Base-by-base conservation (phyloP, 2,888 invertebrate species). In the Limnephilus auricula region DNA sequence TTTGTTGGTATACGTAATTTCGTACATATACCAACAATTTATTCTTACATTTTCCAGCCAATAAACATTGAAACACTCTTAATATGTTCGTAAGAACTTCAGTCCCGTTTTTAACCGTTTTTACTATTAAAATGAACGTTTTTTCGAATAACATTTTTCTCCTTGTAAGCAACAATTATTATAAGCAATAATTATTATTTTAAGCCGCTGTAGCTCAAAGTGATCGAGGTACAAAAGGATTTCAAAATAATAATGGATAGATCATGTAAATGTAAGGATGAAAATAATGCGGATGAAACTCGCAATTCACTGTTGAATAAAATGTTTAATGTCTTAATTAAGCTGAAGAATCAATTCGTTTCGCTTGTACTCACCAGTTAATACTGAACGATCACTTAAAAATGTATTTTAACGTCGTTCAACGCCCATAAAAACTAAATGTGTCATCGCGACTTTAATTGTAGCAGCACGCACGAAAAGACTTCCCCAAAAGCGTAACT, bases 401-500 rank as follows among this genome's bases (percentile, higher is more conserved):
- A 65, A 9, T 9, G 65, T 65, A 65, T 65, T 65, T 65, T 65
- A 80, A 80, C 80, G 80, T 18, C 31, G 30, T 30, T 80, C 32
- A 32, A 80, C 31, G 32, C 80, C 32, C 80, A 32, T 65, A 91
- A 89, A 91, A 89, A 92, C 45, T 91, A 92, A 92, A 92, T 90
- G 90, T 92, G 90, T 92, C 92, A 91, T 91, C 92, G 90, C 80
- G 37, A 13, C 79, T 84, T 89, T 92, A 92, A 92, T 92, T 92
- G 92, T 45, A 15, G 80, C 79, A 31, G 32, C 80, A 80, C 31
- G 18, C 80, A 13, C 13, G 65, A 25, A 65, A 65, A n/a, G 65
- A 65, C 31, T 30, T 31, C 80, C 80, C 80, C 32, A 80, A 80
- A n/a, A 80, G 80, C 80, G 15, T 80, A 80, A 80, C 80, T 32